Evolutionary conservation across 2,888 invertebrate genomes (phyloP), one percentile per base, ranked within the genome.

Genomic region (Drosophila mayaguana): DNA sequence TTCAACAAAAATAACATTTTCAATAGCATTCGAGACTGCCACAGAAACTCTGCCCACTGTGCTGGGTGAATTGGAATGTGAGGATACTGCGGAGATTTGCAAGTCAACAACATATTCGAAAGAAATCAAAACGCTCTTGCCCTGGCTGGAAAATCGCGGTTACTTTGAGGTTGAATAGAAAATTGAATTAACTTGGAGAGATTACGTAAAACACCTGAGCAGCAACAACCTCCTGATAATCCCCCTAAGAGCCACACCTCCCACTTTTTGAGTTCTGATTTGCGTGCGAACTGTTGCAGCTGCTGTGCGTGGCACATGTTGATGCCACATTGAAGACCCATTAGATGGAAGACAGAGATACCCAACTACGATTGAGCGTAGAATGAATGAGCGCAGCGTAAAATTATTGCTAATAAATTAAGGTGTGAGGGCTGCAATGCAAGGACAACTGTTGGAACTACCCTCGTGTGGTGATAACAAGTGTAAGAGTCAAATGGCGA

Each of bases 381-480:
- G n/a, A n/a, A n/a, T n/a, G n/a, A n/a, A n/a, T n/a, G n/a, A n/a
- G n/a, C n/a, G n/a, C n/a, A n/a, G 85, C 90, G 80, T 89, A 64
- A 88, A 88, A 88, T 90, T 90, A 80, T 89, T 89, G 78, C 80
- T 89, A 89, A 90, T 82, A 89, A 90, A 79, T 75, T 68, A 67
- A 73, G 63, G 57, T 55, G 46, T 22, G 42, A 11, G 61, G 63
- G 54, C 56, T 55, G 67, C 59, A 55, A 74, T 75, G 73, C 88
- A 69, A 73, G 65, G 75, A 55, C 85, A 84, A 83, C 78, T 85
- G 54, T 42, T 46, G 63, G 8, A 85, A 25, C 90, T 72, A 74
- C 84, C 84, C 88, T 78, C 64, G 64, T 12, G 36, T 18, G 16
- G 38, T 42, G 16, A 14, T 48, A 85, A 85, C 84, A 84, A 90